Evolutionary conservation across 1,140 invertebrate species (phyloP).

Genomic region (Plectrocnemia conspersa): DNA sequence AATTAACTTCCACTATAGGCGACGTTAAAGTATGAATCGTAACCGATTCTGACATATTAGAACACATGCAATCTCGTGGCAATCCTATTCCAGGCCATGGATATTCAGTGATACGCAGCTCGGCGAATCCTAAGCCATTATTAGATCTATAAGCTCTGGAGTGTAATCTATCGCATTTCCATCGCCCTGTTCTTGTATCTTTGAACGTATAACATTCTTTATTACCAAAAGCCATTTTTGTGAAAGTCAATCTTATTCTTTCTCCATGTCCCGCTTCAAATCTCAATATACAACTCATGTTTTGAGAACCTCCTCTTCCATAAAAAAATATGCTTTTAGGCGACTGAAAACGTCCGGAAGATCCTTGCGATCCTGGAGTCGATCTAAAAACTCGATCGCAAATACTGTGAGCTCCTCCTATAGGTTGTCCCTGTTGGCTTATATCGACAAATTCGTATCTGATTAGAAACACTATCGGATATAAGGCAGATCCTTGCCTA

Average conservation of each 20-base stretch:
- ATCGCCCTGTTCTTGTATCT: conserved; percentile 60
- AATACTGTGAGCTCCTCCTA: conserved; percentile 51
- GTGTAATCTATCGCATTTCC: conserved; percentile 57
- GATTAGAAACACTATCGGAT: conserved; percentile 70
- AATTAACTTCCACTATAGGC: conserved; percentile 64
- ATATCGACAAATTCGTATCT: conserved; percentile 74
- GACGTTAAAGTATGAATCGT: conserved; percentile 61
- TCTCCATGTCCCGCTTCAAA: conserved; percentile 67
- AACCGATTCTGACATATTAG: conserved; percentile 59
- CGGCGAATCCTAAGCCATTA: conserved; percentile 51
- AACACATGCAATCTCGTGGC: conserved; percentile 69
- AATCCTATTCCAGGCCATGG: conserved; percentile 68
- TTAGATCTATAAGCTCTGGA: conserved; percentile 9
- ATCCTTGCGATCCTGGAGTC: conserved; percentile 39
- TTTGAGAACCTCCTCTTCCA: conserved; percentile 69
- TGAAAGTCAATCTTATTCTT: conserved; percentile 61
- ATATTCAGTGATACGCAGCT: conserved; percentile 66
- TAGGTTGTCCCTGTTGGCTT: conserved; percentile 57
- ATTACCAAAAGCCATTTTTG: conserved; percentile 61
- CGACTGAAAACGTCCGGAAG: conserved; percentile 64
- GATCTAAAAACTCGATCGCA: conserved; percentile 59
- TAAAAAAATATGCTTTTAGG: conserved; percentile 77
- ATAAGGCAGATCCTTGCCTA: conserved; percentile 71
- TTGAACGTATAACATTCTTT: conserved; percentile 61
- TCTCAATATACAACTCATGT: conserved; percentile 68